Evolutionary conservation across 92 coral and sea anemone species (phyloP).

Genomic region (Ricordea florida): DNA sequence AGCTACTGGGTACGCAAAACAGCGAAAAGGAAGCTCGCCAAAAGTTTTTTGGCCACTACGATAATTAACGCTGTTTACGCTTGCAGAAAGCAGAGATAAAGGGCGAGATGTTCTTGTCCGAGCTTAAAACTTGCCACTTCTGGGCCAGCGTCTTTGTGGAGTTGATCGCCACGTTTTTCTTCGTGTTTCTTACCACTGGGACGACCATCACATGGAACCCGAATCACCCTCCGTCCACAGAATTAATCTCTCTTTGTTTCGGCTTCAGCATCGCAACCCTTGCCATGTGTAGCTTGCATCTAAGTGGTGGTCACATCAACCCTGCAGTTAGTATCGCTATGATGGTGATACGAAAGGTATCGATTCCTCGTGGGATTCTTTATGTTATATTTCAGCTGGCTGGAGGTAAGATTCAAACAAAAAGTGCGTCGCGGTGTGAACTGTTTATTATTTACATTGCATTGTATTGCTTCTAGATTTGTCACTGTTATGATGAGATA

Average conservation of each 20-base stretch:
- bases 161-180: slow-evolving; percentile 79
- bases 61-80: too few relatives aligned
- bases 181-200: slow-evolving; percentile 89
- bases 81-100: background rate
- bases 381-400: slow-evolving; percentile 76
- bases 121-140: slow-evolving; percentile 60
- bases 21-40: too few relatives aligned
- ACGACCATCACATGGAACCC: slow-evolving; percentile 81
- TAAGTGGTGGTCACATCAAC: slow-evolving; percentile 92
- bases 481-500: too few relatives aligned
- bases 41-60: too few relatives aligned
- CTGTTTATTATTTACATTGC: too few relatives aligned
- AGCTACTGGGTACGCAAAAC: too few relatives aligned
- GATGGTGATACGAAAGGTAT: slow-evolving; percentile 73
- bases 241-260: slow-evolving; percentile 77
- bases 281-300: slow-evolving; percentile 80
- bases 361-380: slow-evolving; percentile 67
- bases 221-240: slow-evolving; percentile 75
- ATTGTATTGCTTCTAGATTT: too few relatives aligned
- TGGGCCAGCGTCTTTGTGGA: slow-evolving; percentile 87
- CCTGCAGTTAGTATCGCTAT: slow-evolving; percentile 93
- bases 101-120: slow-evolving; percentile 7
- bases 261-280: slow-evolving; percentile 88
- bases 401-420: slow-evolving; percentile 92
- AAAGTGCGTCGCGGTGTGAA: too few relatives aligned